phyloP scores from a whole-genome alignment of 2,113 vertebrate genomes.

The Takifugu bimaculatus region DNA sequence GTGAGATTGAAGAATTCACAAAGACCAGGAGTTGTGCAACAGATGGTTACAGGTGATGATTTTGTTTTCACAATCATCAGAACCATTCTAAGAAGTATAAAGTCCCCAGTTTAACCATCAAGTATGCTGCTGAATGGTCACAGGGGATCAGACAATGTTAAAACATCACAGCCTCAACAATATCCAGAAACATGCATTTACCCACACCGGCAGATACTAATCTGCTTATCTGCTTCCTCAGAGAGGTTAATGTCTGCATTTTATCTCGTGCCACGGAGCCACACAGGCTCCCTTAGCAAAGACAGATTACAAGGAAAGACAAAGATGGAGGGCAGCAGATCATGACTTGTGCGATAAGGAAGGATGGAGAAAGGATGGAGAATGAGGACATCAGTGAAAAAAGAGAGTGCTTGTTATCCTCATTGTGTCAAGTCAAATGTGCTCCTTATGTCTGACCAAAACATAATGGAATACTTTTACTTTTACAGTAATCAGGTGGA shows the following conservation, averaged over 20 bases:
- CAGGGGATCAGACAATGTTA: conserved; percentile 9
- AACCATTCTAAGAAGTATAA: too few species aligned
- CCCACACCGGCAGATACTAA: conserved; percentile 8
- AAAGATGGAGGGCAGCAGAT: conserved; percentile 16
- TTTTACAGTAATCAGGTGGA: too few species aligned
- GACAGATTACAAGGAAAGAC: conserved; percentile 28
- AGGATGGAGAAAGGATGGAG: conserved; percentile 16
- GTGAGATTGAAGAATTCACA: neutral
- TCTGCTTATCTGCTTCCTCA: conserved; percentile 39
- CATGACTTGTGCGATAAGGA: neutral
- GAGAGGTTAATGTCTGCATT: conserved; percentile 43
- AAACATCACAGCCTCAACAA: conserved; percentile 30
- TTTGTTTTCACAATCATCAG: too few species aligned
- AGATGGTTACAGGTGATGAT: too few species aligned
- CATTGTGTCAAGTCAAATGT: neutral
- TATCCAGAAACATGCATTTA: conserved; percentile 14
- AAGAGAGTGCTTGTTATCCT: neutral
- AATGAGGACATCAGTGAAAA: conserved; percentile 10
- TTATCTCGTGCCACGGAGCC: conserved; percentile 18
- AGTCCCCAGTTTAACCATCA: neutral
- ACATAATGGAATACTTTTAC: too few species aligned
- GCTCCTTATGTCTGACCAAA: too few species aligned
- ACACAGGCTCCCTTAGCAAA: conserved; percentile 13
- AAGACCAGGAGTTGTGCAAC: neutral
- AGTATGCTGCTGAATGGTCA: conserved; percentile 31